phyloP scores from a whole-genome alignment of 2,113 vertebrate genomes.

The Columbina picui region DNA sequence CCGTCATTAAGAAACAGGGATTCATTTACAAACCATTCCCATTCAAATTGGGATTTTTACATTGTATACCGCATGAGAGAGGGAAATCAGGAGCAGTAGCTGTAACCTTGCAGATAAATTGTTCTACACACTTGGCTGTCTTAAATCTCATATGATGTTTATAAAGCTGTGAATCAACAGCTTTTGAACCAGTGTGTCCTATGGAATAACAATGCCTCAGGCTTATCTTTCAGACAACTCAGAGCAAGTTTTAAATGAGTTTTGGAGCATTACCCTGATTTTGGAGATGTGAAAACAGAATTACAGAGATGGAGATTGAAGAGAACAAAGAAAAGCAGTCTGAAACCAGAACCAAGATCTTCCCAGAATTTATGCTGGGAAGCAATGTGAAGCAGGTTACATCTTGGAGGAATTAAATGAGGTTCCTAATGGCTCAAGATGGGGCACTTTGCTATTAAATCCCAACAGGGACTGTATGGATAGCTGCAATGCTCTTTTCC shows the following conservation, averaged over 20 bases:
- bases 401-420: background rate
- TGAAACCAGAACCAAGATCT: background rate
- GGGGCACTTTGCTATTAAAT: background rate
- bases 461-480: background rate
- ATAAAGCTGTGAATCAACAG: background rate
- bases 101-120: background rate
- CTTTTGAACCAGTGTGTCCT: background rate
- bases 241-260: background rate
- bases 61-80: background rate
- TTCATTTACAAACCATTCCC: background rate
- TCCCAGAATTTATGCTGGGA: background rate
- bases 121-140: background rate
- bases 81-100: background rate
- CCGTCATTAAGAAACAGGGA: background rate
- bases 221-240: background rate
- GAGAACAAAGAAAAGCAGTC: background rate
- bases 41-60: background rate
- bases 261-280: background rate
- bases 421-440: background rate
- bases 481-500: background rate
- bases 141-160: background rate
- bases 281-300: background rate
- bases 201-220: background rate
- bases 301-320: accelerated
- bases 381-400: background rate